These are phyloP conservation scores for Cynopterus sphinx DNA, from an alignment of 2,797 vertebrate genomes.

Conservation along the genomic window DNA sequence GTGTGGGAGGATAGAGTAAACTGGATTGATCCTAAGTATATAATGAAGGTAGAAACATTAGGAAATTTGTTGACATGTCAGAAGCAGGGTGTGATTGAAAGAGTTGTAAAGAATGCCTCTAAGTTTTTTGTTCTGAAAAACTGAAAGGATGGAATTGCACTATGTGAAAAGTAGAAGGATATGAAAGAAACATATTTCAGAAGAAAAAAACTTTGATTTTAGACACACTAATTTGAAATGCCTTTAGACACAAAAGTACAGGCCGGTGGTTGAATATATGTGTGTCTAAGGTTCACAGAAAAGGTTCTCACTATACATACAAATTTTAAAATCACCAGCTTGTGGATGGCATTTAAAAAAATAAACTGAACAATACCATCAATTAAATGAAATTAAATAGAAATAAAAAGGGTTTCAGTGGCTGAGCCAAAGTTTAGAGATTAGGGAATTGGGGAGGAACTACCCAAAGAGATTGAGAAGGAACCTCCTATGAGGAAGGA, in stretches of 20 bases:
- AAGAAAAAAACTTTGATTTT: not conserved
- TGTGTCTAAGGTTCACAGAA: not conserved
- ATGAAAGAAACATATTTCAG: not conserved
- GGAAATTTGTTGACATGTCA: not conserved
- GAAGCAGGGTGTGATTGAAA: not conserved
- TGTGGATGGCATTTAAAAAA: not conserved
- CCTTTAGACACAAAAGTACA: not conserved
- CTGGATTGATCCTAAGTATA: not conserved
- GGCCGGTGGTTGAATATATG: not conserved
- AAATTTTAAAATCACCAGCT: not conserved
- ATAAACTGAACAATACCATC: not conserved
- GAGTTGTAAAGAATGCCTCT: not conserved
- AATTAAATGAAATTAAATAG: not conserved
- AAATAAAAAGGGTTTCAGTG: not conserved
- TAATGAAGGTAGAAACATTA: not conserved
- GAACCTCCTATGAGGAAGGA: not conserved
- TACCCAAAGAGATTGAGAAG: not conserved
- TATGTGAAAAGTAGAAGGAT: not conserved
- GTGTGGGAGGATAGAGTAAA: fast-evolving
- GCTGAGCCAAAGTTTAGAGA: not conserved
- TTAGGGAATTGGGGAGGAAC: not conserved
- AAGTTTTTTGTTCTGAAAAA: not conserved
- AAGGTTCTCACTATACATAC: not conserved
- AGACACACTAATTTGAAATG: not conserved
- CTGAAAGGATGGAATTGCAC: not conserved